Conservation (phyloP, 1,140 invertebrate genomes). For the Nixonia krombeini region DNA sequence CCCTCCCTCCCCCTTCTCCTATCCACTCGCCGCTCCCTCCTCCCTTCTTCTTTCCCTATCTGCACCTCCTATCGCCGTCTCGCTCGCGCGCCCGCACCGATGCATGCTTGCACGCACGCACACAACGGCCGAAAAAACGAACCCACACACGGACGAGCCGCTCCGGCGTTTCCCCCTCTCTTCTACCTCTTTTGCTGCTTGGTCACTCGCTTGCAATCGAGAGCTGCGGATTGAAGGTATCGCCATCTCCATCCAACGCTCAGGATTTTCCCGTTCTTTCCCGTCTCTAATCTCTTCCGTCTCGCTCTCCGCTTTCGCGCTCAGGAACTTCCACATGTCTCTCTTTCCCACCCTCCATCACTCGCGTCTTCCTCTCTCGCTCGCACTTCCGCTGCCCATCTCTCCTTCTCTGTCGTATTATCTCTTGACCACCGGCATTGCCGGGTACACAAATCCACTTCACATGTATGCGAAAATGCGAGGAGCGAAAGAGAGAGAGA, state of each 20-base stretch:
- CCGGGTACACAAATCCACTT: constrained; percentile 54
- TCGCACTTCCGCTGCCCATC: too few species aligned
- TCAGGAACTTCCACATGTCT: too few species aligned
- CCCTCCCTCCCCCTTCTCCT: constrained; percentile 10
- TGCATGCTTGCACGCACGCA: constrained; percentile 35
- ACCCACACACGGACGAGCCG: background rate
- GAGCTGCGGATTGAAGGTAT: constrained; percentile 40
- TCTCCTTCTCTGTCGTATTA: constrained; percentile 38
- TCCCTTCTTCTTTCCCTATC: constrained; percentile 29
- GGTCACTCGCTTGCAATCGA: constrained; percentile 49
- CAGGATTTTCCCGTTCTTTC: constrained; percentile 36
- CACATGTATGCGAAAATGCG: constrained; percentile 42
- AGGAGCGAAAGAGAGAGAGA: constrained; percentile 28
- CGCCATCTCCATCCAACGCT: constrained; percentile 45
- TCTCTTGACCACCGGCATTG: constrained; percentile 55
- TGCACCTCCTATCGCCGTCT: constrained; percentile 32
- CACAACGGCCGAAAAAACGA: background rate
- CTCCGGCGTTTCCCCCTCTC: constrained; percentile 33
- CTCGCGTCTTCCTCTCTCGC: constrained; percentile 44
- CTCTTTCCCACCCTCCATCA: constrained; percentile 46
- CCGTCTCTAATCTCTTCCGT: constrained; percentile 47
- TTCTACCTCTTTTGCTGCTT: constrained; percentile 43
- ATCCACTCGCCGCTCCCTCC: constrained; percentile 35
- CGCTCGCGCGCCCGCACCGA: constrained; percentile 37
- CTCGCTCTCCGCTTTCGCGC: too few species aligned